Evolutionary conservation across 2,797 vertebrate species (phyloP).

Genomic region (Manis crassicaudata): DNA sequence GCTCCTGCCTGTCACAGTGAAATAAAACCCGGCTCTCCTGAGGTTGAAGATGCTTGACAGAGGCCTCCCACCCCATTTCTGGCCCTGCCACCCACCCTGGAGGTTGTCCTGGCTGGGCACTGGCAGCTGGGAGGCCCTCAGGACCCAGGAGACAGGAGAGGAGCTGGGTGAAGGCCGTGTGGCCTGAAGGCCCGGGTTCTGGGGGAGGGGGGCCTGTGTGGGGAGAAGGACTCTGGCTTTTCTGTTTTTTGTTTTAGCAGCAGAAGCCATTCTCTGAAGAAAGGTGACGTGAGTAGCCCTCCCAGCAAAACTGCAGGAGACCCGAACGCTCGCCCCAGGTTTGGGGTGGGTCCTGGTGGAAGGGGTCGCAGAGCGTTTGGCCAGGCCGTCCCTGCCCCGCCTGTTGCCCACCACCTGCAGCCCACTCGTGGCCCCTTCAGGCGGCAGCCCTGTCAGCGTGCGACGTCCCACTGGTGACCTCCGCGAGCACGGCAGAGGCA

Average conservation of each 20-base stretch:
- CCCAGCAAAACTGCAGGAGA: neutral
- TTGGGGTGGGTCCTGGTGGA: neutral
- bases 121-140: neutral
- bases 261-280: neutral
- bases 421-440: neutral
- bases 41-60: neutral
- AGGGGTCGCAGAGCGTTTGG: neutral
- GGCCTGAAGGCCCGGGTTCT: too few relatives aligned
- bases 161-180: neutral
- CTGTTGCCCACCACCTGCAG: rapidly evolving
- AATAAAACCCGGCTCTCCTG: too few relatives aligned
- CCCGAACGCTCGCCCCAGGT: neutral
- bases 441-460: neutral
- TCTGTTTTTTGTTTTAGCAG: neutral
- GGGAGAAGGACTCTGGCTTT: neutral
- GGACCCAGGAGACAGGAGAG: neutral
- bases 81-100: rapidly evolving
- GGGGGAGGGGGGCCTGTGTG: neutral
- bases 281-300: too few relatives aligned
- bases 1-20: neutral
- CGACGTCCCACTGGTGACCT: neutral
- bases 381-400: too few relatives aligned
- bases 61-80: rapidly evolving
- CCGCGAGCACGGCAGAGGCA: neutral
- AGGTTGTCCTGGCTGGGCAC: neutral